Conservation (phyloP, 2,113 vertebrate species). For the Eubucco bourcierii region DNA sequence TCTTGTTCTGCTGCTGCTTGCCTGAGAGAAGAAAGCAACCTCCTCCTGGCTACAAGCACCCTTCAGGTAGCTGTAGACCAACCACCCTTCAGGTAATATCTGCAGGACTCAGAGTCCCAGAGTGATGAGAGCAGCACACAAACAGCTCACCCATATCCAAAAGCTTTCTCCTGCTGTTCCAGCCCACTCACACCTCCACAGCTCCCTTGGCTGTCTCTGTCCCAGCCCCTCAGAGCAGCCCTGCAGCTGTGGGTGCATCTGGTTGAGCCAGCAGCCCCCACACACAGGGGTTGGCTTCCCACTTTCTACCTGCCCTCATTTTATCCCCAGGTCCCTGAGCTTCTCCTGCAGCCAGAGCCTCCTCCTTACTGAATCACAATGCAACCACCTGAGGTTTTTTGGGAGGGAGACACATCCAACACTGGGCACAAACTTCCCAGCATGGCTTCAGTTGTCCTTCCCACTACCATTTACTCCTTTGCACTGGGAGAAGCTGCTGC, state of each 20-base stretch:
- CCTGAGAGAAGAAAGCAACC: too few species aligned
- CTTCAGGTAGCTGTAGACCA: too few species aligned
- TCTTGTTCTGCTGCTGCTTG: too few species aligned
- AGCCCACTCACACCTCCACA: background rate
- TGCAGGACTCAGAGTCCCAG: too few species aligned
- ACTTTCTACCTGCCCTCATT: background rate
- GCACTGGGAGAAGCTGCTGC: background rate
- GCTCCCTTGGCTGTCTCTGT: too few species aligned
- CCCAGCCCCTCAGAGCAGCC: rapidly evolving
- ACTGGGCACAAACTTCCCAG: background rate
- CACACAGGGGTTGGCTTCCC: background rate
- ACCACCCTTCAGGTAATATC: too few species aligned
- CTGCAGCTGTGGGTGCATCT: background rate
- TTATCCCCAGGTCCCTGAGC: background rate
- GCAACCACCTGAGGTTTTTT: background rate
- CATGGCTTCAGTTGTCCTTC: background rate
- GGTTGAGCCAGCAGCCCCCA: too few species aligned
- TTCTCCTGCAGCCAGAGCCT: background rate
- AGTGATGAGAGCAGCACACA: background rate
- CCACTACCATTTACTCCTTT: background rate
- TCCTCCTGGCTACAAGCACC: too few species aligned
- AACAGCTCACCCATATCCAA: background rate
- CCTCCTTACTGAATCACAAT: background rate
- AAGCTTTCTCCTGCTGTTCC: background rate
- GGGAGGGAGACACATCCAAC: background rate